These are phyloP conservation scores for Edolisoma coerulescens DNA, from an alignment of 2,113 vertebrate species.

Conservation along the genomic window DNA sequence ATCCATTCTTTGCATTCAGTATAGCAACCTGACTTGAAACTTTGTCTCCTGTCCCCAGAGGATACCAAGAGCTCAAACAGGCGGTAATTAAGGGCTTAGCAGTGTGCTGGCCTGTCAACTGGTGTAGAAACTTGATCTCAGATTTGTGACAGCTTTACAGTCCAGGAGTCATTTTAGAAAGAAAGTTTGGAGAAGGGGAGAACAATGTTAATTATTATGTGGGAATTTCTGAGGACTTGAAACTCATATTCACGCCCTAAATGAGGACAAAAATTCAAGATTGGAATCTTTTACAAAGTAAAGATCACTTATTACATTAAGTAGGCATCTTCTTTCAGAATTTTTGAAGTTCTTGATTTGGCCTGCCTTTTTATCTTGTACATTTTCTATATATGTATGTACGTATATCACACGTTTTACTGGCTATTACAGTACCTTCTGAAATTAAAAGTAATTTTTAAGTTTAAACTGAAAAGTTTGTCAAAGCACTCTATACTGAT, in stretches of 20 bases:
- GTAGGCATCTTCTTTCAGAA: neutral
- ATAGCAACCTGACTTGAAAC: neutral
- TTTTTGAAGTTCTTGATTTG: neutral
- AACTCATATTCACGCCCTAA: neutral
- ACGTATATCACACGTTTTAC: neutral
- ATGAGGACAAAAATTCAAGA: neutral
- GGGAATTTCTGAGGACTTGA: neutral
- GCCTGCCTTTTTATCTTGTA: neutral
- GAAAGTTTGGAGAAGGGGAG: neutral
- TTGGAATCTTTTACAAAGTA: neutral
- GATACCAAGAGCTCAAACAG: neutral
- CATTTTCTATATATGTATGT: neutral
- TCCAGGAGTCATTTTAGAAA: neutral
- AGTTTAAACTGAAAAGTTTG: neutral
- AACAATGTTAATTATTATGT: neutral
- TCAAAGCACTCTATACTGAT: neutral
- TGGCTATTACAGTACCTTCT: neutral
- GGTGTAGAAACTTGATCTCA: neutral
- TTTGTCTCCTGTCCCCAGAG: neutral
- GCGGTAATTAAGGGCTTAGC: neutral
- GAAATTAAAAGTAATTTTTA: neutral
- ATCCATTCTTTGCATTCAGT: neutral
- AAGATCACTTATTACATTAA: neutral
- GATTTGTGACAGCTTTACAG: neutral
- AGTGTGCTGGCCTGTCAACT: neutral